phyloP scores from a whole-genome alignment of 2,113 vertebrate species.

The Nothoprocta pentlandii region DNA sequence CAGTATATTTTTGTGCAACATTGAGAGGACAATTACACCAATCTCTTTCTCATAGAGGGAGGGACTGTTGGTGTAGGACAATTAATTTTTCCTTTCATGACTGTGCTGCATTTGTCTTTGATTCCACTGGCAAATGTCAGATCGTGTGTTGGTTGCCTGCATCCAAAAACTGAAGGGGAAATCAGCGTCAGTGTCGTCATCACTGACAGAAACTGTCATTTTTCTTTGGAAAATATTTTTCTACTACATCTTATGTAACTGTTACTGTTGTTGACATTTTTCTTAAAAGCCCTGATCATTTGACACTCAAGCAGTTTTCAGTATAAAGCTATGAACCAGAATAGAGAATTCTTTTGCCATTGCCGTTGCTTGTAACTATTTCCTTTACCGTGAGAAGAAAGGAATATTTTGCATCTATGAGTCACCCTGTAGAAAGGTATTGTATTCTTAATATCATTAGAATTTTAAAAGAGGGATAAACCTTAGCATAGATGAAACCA shows the following conservation, averaged over 20 bases:
- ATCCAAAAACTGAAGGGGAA: constrained; percentile 45
- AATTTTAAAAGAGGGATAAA: constrained; percentile 56
- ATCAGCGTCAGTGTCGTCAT: constrained; percentile 18
- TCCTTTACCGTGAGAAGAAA: constrained; percentile 27
- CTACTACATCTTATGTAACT: constrained; percentile 56
- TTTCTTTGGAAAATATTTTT: constrained; percentile 69
- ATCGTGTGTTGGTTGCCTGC: constrained; percentile 45
- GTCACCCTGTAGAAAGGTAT: constrained; percentile 25
- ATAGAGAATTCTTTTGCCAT: constrained; percentile 15
- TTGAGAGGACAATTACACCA: background rate
- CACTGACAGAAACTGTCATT: constrained; percentile 57
- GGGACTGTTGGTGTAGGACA: background rate
- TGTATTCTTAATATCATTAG: constrained; percentile 63
- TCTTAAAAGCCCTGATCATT: constrained; percentile 34
- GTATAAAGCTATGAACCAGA: background rate
- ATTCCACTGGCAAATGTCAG: constrained; percentile 54
- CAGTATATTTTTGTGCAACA: background rate
- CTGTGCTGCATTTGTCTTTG: constrained; percentile 20
- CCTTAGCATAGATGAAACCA: constrained; percentile 15
- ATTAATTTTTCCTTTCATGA: constrained; percentile 35
- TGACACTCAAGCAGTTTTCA: constrained; percentile 30
- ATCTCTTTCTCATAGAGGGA: background rate
- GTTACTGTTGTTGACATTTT: constrained; percentile 58
- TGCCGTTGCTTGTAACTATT: background rate
- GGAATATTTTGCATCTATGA: constrained; percentile 41